phyloP scores from a whole-genome alignment of 2,888 invertebrate genomes.

The Meghimatium bilineatum region DNA sequence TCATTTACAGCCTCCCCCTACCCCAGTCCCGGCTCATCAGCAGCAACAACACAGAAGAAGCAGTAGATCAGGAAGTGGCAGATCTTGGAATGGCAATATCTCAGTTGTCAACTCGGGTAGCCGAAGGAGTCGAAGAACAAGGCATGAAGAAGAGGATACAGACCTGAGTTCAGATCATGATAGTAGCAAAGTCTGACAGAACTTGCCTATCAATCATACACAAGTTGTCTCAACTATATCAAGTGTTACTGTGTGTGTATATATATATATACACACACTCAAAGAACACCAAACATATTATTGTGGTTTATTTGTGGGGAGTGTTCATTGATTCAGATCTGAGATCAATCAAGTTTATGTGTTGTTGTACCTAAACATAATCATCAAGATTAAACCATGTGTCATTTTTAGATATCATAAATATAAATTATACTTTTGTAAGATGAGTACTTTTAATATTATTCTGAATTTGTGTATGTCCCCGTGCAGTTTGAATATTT shows the following conservation, averaged over 20 bases:
- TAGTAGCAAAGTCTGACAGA: constrained; percentile 40
- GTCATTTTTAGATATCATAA: background rate
- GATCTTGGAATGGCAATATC: background rate
- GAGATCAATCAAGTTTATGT: background rate
- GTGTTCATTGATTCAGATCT: background rate
- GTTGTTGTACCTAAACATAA: background rate
- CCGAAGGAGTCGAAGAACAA: constrained; percentile 20
- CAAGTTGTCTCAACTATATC: background rate
- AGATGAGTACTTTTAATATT: background rate
- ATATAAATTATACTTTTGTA: background rate
- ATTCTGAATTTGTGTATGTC: background rate
- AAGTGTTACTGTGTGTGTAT: background rate
- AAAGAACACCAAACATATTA: no score
- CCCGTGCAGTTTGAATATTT: background rate
- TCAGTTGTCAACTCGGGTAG: constrained; percentile 21
- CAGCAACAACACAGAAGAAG: constrained; percentile 29
- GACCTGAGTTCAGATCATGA: constrained; percentile 41
- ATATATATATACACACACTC: no score
- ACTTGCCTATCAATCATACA: background rate
- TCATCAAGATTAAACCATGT: background rate
- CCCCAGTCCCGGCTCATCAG: constrained; percentile 4
- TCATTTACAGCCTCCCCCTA: constrained; percentile 13
- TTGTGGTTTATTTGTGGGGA: background rate
- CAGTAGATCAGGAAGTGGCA: constrained; percentile 10
- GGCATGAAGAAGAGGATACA: constrained; percentile 13